phyloP scores from a whole-genome alignment of 37 sponge, comb jelly and placozoan genomes.

The Crambe crambe region DNA sequence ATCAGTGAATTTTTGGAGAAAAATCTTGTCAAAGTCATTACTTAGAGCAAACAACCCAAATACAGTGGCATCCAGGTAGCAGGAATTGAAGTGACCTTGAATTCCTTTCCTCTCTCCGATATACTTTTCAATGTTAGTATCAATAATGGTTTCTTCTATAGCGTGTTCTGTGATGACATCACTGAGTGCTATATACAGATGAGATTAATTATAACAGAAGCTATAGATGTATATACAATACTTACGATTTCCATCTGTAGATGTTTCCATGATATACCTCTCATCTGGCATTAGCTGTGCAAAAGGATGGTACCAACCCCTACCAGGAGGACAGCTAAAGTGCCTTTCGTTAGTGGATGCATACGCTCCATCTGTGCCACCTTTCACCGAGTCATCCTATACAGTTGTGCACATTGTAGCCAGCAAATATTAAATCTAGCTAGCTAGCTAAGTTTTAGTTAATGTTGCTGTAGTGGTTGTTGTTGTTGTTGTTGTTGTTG shows the following conservation, averaged over 20 bases:
- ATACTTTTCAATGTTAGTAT: slow-evolving; percentile 18
- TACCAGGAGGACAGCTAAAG: not conserved
- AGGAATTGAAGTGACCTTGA: slow-evolving; percentile 97
- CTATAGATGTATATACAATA: not conserved
- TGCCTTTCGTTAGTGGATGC: not conserved
- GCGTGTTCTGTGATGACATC: not conserved
- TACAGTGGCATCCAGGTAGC: slow-evolving; percentile 96
- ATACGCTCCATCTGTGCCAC: not conserved
- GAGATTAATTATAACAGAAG: not conserved
- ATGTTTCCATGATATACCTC: not conserved
- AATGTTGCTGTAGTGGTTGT: too few species aligned
- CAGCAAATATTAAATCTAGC: too few species aligned
- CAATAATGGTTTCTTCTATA: not conserved
- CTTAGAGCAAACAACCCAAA: slow-evolving; percentile 92
- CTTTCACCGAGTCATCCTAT: not conserved
- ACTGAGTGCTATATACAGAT: slow-evolving; percentile 2
- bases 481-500: too few species aligned
- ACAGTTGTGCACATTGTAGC: too few species aligned
- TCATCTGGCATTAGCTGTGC: not conserved
- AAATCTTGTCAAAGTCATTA: slow-evolving; percentile 73
- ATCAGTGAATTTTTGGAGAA: slow-evolving; percentile 20
- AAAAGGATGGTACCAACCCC: not conserved
- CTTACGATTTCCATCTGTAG: not conserved
- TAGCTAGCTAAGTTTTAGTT: too few species aligned
- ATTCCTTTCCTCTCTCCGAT: slow-evolving; percentile 75